Conservation (phyloP, 2,113 vertebrate species). For the Jaculus jaculus region DNA sequence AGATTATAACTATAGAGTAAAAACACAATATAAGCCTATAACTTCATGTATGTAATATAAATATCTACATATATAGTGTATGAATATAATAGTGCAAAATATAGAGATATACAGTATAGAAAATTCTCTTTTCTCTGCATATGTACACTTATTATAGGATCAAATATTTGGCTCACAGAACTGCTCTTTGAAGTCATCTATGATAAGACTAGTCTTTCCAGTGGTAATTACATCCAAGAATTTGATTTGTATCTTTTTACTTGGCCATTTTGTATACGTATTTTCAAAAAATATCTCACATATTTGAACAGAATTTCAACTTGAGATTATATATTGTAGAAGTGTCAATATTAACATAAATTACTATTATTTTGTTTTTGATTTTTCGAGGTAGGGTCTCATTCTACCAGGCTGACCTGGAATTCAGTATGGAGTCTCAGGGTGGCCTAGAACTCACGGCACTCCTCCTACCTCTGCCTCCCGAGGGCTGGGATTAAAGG, state of each 20-base stretch:
- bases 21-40: too few relatives aligned
- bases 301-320: neutral
- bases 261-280: neutral
- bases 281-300: neutral
- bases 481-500: too few relatives aligned
- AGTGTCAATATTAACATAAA: too few relatives aligned
- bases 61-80: neutral
- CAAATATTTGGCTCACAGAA: neutral
- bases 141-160: neutral
- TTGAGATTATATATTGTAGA: too few relatives aligned
- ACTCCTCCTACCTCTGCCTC: too few relatives aligned
- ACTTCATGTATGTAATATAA: neutral
- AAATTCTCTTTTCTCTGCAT: neutral
- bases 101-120: neutral
- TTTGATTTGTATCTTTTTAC: neutral
- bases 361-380: too few relatives aligned
- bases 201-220: neutral
- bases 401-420: too few relatives aligned
- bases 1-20: too few relatives aligned
- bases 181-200: neutral
- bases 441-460: too few relatives aligned
- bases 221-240: neutral
- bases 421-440: too few relatives aligned
- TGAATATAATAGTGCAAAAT: neutral
- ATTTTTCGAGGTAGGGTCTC: too few relatives aligned